Percentiles rank a stretch among this genome's conserved stretches.
Evolutionary conservation across 2,888 invertebrate species (phyloP).

Genomic region (Pachydiplax longipennis): DNA sequence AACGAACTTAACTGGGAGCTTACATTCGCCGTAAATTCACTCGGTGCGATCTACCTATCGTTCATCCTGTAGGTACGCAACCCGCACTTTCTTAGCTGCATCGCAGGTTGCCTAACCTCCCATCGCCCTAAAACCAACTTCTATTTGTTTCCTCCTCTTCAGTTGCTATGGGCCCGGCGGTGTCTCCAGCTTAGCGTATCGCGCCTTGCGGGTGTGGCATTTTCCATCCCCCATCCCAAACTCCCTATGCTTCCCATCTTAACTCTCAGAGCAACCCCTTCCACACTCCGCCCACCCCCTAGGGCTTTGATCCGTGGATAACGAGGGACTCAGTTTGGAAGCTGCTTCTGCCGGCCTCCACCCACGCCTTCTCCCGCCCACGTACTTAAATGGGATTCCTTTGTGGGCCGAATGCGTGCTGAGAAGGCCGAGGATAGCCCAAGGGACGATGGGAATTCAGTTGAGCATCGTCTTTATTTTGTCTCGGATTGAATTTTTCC

Average conservation of each 20-base stretch:
- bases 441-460: conserved; percentile 34
- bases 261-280: background rate
- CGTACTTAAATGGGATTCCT: conserved; percentile 41
- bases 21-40: background rate
- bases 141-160: background rate
- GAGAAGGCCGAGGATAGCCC: background rate
- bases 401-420: conserved; percentile 30
- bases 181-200: background rate
- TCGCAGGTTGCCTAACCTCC: background rate
- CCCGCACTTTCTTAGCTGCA: background rate
- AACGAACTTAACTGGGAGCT: conserved; percentile 9
- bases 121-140: background rate
- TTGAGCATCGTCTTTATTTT: conserved; percentile 39
- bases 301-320: conserved; percentile 43
- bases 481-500: conserved; percentile 27
- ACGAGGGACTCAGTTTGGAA: conserved; percentile 39
- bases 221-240: background rate
- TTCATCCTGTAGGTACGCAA: conserved; percentile 15
- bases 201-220: background rate
- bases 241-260: background rate
- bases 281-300: background rate
- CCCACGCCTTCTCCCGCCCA: conserved; percentile 20
- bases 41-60: no score
- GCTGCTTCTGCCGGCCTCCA: conserved; percentile 22
- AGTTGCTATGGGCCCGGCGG: conserved; percentile 15